phyloP scores from a whole-genome alignment of 2,113 vertebrate species.

The Scopus umbretta region DNA sequence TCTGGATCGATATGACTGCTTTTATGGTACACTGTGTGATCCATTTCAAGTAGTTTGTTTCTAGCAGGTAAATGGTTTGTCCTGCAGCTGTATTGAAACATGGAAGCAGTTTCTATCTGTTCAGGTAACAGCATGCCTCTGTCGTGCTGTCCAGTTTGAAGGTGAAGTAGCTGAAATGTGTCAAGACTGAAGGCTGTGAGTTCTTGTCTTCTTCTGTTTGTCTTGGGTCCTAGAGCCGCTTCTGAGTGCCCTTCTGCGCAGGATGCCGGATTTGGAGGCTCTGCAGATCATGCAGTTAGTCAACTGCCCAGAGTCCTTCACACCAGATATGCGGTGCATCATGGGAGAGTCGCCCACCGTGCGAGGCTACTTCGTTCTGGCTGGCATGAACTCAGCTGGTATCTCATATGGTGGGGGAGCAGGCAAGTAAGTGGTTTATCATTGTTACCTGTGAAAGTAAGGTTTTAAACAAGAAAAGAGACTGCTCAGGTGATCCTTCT shows the following conservation, averaged over 20 bases:
- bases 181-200: background rate
- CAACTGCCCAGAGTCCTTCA: constrained; percentile 96
- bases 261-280: constrained; percentile 85
- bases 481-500: background rate
- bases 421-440: constrained; percentile 83
- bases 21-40: background rate
- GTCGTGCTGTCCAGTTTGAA: background rate
- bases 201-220: background rate
- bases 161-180: background rate
- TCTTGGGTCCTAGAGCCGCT: constrained; percentile 81
- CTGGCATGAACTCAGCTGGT: constrained; percentile 96
- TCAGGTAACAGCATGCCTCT: background rate
- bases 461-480: background rate
- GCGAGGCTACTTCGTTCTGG: constrained; percentile 87
- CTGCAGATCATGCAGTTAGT: constrained; percentile 92
- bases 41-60: background rate
- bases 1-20: background rate
- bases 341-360: constrained; percentile 89
- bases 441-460: background rate
- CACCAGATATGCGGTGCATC: constrained; percentile 92
- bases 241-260: constrained; percentile 83
- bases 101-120: background rate
- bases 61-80: background rate
- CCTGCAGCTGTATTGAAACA: background rate
- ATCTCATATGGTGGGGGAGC: constrained; percentile 90